phyloP scores from a whole-genome alignment of 2,888 invertebrate genomes.

The Dasysyrphus tricinctus region DNA sequence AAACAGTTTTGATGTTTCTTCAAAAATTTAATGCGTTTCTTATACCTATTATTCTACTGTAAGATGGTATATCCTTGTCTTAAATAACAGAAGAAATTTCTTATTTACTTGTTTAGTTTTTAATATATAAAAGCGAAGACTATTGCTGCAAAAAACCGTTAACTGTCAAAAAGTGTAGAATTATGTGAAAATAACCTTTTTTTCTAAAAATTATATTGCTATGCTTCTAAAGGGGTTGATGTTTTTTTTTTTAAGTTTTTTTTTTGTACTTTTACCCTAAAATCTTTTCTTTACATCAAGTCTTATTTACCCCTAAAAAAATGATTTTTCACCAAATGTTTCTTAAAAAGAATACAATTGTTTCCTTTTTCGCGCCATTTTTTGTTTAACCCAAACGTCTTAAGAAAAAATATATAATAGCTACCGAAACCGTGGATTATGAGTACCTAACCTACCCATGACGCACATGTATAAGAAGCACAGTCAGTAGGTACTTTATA shows the following conservation, averaged over 20 bases:
- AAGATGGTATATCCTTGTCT: too few relatives aligned
- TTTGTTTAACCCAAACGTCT: conserved; percentile 18
- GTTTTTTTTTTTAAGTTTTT: neutral
- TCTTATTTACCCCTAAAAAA: conserved; percentile 21
- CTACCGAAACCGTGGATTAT: conserved; percentile 19
- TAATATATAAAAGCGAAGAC: too few relatives aligned
- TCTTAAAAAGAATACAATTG: conserved; percentile 3
- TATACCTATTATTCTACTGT: too few relatives aligned
- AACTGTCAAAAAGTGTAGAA: conserved; percentile 41
- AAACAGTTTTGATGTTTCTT: too few relatives aligned
- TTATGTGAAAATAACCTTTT: conserved; percentile 2
- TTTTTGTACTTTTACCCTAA: conserved; percentile 40
- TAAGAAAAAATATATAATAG: neutral
- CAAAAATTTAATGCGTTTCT: too few relatives aligned
- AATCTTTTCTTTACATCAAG: neutral
- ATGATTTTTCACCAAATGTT: conserved; percentile 25
- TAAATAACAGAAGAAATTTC: too few relatives aligned
- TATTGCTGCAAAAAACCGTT: conserved; percentile 24
- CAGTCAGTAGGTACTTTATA: neutral
- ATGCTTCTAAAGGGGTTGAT: conserved; percentile 13
- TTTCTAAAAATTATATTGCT: neutral
- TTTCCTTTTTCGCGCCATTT: conserved; percentile 60
- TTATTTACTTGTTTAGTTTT: too few relatives aligned
- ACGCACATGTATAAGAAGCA: neutral
- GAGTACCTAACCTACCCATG: conserved; percentile 2